These are phyloP conservation scores for Girardinichthys multiradiatus DNA, from an alignment of 2,113 vertebrate genomes.

Conservation along the genomic window DNA sequence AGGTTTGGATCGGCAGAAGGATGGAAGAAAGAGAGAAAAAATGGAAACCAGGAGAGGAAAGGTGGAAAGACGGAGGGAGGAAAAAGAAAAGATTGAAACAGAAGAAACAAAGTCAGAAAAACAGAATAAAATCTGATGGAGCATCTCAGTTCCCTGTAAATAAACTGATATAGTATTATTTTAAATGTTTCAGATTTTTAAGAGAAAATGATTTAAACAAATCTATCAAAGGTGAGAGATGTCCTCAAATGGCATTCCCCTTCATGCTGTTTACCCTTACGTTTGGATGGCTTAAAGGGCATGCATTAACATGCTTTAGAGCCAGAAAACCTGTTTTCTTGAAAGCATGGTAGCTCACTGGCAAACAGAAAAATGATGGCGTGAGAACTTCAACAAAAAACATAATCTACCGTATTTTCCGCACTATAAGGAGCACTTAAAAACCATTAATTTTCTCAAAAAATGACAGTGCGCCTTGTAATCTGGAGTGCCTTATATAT, in stretches of 20 bases:
- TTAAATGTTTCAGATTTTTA: background rate
- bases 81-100: background rate
- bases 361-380: too few species aligned
- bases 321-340: too few species aligned
- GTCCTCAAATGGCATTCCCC: background rate
- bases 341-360: too few species aligned
- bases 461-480: too few species aligned
- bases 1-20: slow-evolving; percentile 15
- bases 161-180: background rate
- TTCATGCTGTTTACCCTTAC: background rate
- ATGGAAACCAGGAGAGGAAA: background rate
- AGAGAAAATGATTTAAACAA: too few species aligned
- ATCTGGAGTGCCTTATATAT: too few species aligned
- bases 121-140: slow-evolving; percentile 7
- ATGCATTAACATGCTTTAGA: too few species aligned
- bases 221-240: background rate
- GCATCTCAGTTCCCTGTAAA: background rate
- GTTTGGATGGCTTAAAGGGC: background rate
- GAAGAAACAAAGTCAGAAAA: slow-evolving; percentile 7
- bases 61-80: background rate
- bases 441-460: too few species aligned
- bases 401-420: too few species aligned
- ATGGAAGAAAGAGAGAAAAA: background rate
- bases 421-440: too few species aligned
- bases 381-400: too few species aligned